These are phyloP conservation scores for Mionectes macconnelli DNA, from an alignment of 2,113 vertebrate species.

Conservation along the genomic window DNA sequence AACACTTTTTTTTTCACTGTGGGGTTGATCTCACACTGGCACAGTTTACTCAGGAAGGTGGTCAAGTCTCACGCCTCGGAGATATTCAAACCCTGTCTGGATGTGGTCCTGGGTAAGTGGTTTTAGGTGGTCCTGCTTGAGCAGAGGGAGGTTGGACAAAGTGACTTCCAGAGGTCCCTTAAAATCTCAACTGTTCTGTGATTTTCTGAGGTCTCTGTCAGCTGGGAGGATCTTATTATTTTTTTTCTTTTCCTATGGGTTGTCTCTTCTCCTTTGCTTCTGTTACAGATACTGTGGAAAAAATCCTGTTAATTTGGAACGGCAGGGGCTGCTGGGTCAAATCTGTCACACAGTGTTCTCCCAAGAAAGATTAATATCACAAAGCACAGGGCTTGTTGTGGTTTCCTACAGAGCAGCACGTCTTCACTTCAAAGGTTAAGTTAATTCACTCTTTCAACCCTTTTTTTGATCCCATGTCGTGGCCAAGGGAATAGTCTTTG, in stretches of 20 bases:
- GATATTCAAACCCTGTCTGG: not conserved
- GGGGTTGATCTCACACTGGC: not conserved
- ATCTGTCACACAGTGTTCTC: not conserved
- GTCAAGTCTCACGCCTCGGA: not conserved
- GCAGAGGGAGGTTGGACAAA: rapidly evolving
- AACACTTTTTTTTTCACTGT: not conserved
- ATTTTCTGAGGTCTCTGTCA: not conserved
- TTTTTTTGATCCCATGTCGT: not conserved
- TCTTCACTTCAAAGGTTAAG: not conserved
- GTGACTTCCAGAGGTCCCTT: not conserved
- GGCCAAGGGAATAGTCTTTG: not conserved
- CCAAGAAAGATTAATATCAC: not conserved
- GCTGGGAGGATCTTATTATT: not conserved
- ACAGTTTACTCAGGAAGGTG: not conserved
- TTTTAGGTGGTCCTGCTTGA: not conserved
- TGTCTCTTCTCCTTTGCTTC: not conserved
- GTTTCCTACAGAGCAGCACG: not conserved
- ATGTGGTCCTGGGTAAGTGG: not conserved
- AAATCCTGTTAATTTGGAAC: not conserved
- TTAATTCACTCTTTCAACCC: not conserved
- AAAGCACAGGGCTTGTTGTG: not conserved
- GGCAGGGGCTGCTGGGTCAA: not conserved
- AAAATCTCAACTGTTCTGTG: not conserved
- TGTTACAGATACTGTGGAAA: not conserved
- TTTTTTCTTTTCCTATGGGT: not conserved